Base-by-base conservation (phyloP, 2,113 vertebrate species). In the Petaurus breviceps region DNA sequence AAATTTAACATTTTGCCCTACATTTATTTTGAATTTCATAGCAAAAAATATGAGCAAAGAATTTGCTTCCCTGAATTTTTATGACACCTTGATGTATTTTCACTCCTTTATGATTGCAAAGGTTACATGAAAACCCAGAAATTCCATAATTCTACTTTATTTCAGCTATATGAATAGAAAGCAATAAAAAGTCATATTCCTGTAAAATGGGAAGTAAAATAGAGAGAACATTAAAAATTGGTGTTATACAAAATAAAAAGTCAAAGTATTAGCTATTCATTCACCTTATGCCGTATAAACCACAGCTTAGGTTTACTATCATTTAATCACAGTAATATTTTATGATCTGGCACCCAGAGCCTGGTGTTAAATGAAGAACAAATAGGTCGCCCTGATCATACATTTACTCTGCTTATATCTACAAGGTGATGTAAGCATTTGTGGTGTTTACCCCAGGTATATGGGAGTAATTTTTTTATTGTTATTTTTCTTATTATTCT, bases 21-120 rank as follows among this genome's bases (percentile, higher is more conserved):
- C 11, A 77, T 97, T 98, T 97, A 61, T 95, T 94, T 12, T 46
- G 9, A 51, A 14, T 89, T 96, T 96, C 93, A 94, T 94, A 96
- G 0, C 31, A 24, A 93, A 54, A 89, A 90, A 95, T 46, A 95
- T 98, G 95, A 94, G 0, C 0, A 92, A 95, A 96, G 95, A 16
- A n/a, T 0, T 51, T 95, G 7, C 0, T 96, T 97, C 93, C 95
- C 84, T 92, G 91, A 68, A 51, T 92, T 97, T 98, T 98, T 96
- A 96, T 95, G 90, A 92, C 51, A 31, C 0, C 95, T 92, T 93
- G 31, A 90, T 97, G 53, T 96, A 43, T 97, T 97, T 97, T 92
- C 93, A 94, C 1, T 95, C 53, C 96, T 96, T 97, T 92, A 96
- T 90, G 31, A 84, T 2, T 93, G 28, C 49, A 96, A 91, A 94